Percentiles rank a stretch among this genome's conserved stretches.
These are phyloP conservation scores for Hyphantria cunea DNA, from an alignment of 1,140 invertebrate genomes.

Conservation along the genomic window DNA sequence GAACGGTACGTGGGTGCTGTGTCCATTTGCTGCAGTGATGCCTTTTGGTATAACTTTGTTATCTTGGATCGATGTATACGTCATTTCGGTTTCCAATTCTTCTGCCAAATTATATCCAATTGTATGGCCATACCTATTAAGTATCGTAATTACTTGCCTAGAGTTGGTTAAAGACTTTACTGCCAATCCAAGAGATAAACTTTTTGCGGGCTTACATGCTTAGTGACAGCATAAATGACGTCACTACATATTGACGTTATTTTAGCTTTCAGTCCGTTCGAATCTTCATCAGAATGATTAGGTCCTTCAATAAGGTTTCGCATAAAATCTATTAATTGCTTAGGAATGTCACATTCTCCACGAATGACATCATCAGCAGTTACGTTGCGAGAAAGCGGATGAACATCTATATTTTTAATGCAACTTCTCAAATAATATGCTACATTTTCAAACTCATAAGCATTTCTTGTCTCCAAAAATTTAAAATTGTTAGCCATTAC, in stretches of 20 bases:
- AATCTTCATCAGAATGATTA: constrained; percentile 39
- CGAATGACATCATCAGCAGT: constrained; percentile 55
- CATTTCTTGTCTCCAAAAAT: constrained; percentile 42
- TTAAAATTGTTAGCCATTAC: constrained; percentile 36
- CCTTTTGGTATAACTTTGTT: constrained; percentile 25
- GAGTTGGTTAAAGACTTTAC: constrained; percentile 56
- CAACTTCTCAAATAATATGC: constrained; percentile 49
- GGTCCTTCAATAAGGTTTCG: constrained; percentile 43
- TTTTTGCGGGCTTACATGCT: constrained; percentile 48
- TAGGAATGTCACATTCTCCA: constrained; percentile 56
- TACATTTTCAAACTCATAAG: constrained; percentile 45
- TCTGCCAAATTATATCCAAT: constrained; percentile 51
- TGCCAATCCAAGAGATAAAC: constrained; percentile 50
- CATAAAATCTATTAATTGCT: constrained; percentile 51
- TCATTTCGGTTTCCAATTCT: constrained; percentile 40
- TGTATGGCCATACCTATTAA: constrained; percentile 58
- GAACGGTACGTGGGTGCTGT: constrained; percentile 33
- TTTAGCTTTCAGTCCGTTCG: constrained; percentile 28
- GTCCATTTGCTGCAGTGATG: constrained; percentile 33
- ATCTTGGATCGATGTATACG: constrained; percentile 24
- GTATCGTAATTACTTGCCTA: constrained; percentile 50
- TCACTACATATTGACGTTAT: constrained; percentile 56
- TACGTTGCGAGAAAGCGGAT: constrained; percentile 37
- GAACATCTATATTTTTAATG: constrained; percentile 40
- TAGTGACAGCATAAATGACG: constrained; percentile 49